Evolutionary conservation across 2,113 vertebrate genomes (phyloP).

Genomic region (Mionectes macconnelli): DNA sequence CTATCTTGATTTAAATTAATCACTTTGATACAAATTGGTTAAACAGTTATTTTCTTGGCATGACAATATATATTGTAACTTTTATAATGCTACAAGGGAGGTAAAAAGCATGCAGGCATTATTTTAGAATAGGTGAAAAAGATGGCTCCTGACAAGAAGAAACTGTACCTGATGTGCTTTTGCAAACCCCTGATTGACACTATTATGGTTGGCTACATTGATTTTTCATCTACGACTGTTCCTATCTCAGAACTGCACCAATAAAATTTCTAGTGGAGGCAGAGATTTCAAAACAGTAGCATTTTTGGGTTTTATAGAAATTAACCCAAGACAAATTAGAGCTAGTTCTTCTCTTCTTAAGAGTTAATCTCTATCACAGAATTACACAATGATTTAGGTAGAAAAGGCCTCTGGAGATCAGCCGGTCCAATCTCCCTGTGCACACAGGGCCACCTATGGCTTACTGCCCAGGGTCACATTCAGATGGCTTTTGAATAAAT

Average conservation of each 20-base stretch:
- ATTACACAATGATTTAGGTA: not conserved
- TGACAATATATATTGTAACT: not conserved
- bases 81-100: not conserved
- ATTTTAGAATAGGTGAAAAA: not conserved
- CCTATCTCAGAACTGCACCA: not conserved
- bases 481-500: not conserved
- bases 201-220: not conserved
- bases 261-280: not conserved
- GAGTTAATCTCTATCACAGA: not conserved
- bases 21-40: not conserved
- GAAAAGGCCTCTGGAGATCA: not conserved
- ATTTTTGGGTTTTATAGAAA: not conserved
- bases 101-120: not conserved
- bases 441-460: not conserved
- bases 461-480: rapidly evolving
- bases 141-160: not conserved
- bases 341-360: not conserved
- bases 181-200: not conserved
- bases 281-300: not conserved
- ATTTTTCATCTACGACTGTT: not conserved
- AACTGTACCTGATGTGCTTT: rapidly evolving
- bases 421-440: not conserved
- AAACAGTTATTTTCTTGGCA: not conserved
- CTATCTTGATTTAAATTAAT: not conserved
- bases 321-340: not conserved